Evolutionary conservation across 2,113 vertebrate genomes (phyloP), one percentile per base, ranked within the genome.

Genomic region (Theristicus caerulescens): DNA sequence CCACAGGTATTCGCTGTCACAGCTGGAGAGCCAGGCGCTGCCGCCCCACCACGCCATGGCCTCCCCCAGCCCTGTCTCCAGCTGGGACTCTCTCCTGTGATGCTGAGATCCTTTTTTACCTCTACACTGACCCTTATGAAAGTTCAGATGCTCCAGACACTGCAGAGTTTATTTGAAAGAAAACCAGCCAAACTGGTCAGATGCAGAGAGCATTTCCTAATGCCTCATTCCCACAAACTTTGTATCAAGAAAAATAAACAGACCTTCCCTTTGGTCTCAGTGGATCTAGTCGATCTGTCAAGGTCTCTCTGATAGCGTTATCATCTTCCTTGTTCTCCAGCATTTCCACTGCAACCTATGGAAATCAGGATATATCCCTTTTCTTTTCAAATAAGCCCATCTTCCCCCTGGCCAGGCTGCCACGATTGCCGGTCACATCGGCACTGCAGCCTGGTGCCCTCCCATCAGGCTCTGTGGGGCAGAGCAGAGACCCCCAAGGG

Each of bases 11-110:
- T 51, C 26, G 6, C 24, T 19, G 47, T 32, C 3, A 3, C 29
- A 57, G 51, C 65, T 0, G 12, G 24, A 27, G 29, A 46, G 11
- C 38, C 13, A 1, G 40, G 29, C 0, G 3, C 31, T 85, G 66
- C 42, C 2, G 0, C 17, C 67, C 22, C 59, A 16, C 16, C 1
- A 0, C 4, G 13, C 27, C 2, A 0, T 7, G 26, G 29, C 38
- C 44, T 36, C 21, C 44, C 24, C 26, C 42, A 54, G 64, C 40
- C 17, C 62, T 1, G 3, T 24, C 24, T 64, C 58, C n/a, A 31
- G 16, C 32, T 16, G 16, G 44, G 44, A 16, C 44, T 7, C 51
- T n/a, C 54, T 74, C 36, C 61, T 25, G 24, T 4, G 74, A 21
- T 9, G 3, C 38, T 5, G 27, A 57, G 82, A 54, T 13, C 16